phyloP scores from a whole-genome alignment of 2,888 invertebrate genomes.

The Dinocampus coccinellae region DNA sequence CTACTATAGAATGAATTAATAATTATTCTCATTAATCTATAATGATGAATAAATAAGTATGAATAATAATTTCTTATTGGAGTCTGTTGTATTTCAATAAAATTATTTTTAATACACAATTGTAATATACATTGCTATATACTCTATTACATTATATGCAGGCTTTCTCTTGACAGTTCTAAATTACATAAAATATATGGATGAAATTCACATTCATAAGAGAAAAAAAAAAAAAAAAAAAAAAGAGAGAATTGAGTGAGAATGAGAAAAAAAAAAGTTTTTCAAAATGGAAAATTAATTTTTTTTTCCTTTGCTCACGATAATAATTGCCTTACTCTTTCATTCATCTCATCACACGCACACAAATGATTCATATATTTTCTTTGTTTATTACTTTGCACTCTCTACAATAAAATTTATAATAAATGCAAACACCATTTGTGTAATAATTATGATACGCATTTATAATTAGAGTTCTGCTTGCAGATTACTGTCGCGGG shows the following conservation, averaged over 20 bases:
- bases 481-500: background rate
- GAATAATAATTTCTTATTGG: slow-evolving; percentile 41
- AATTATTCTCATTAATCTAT: background rate
- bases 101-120: slow-evolving; percentile 47
- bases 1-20: too few species aligned
- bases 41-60: slow-evolving; percentile 26
- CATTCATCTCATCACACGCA: slow-evolving; percentile 10
- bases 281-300: slow-evolving; percentile 41
- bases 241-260: too few species aligned
- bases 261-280: slow-evolving; percentile 28
- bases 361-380: slow-evolving; percentile 24
- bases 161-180: slow-evolving; percentile 45
- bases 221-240: slow-evolving; percentile 25
- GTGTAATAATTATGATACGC: slow-evolving; percentile 40
- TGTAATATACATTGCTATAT: slow-evolving; percentile 48
- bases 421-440: slow-evolving; percentile 61
- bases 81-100: slow-evolving; percentile 48
- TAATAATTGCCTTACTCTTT: slow-evolving; percentile 15
- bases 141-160: slow-evolving; percentile 48
- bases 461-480: background rate
- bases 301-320: slow-evolving; percentile 37
- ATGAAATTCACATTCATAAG: slow-evolving; percentile 1
- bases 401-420: slow-evolving; percentile 58
- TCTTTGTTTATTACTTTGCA: slow-evolving; percentile 34
- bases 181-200: slow-evolving; percentile 39